Evolutionary conservation across 2,113 vertebrate species (phyloP).

Genomic region (Amphilophus citrinellus): DNA sequence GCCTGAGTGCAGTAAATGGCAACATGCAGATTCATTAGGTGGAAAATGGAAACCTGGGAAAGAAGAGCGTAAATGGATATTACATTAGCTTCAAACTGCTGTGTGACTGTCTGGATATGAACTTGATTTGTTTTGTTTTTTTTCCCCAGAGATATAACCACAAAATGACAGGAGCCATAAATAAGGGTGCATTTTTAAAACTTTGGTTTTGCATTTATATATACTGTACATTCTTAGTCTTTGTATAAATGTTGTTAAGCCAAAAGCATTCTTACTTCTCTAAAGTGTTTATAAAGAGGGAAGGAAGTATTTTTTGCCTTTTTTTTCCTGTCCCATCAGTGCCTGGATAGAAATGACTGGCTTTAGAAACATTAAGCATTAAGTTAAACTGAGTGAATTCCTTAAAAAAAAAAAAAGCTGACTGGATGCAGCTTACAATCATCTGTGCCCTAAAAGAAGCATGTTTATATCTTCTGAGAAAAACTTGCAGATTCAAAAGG

Average conservation of each 20-base stretch:
- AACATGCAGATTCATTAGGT: background rate
- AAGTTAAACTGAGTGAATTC: background rate
- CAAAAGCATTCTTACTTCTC: background rate
- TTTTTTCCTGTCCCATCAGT: background rate
- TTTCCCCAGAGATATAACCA: slow-evolving; percentile 2
- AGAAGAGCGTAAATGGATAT: background rate
- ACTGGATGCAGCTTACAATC: background rate
- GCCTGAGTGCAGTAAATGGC: background rate
- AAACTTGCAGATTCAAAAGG: slow-evolving; percentile 9
- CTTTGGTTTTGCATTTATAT: background rate
- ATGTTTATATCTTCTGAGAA: background rate
- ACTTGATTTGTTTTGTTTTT: background rate
- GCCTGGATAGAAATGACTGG: background rate
- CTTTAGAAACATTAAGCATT: slow-evolving; percentile 13
- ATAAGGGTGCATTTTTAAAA: background rate
- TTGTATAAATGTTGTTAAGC: background rate
- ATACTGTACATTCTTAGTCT: background rate
- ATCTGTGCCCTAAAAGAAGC: background rate
- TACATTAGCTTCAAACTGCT: slow-evolving; percentile 17
- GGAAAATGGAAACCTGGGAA: slow-evolving; percentile 31
- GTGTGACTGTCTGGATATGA: background rate
- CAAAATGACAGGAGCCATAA: background rate
- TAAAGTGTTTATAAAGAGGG: background rate
- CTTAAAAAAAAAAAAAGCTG: background rate
- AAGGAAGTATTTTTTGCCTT: background rate